Evolutionary conservation across 2,113 vertebrate species (phyloP), one percentile per base, ranked within the genome.

Genomic region (Hystrix brachyura): DNA sequence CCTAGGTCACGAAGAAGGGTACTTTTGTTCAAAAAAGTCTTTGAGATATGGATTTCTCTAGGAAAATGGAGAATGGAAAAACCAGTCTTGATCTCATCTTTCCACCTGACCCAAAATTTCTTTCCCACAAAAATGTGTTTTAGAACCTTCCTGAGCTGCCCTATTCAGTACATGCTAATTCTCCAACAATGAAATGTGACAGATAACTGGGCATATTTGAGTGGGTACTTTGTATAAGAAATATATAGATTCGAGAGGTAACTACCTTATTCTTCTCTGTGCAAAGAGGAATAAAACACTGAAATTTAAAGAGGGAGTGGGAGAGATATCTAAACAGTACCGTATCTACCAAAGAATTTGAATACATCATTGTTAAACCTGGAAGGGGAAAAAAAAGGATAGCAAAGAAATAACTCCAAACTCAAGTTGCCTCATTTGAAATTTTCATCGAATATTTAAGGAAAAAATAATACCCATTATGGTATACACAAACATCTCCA

Each of bases 251-350:
- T 89, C 88, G 69, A 84, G 87, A 89, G 91, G 76, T 62, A 25
- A 59, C 80, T 62, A 81, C 88, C 87, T 71, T 91, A 64, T 43
- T 69, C 83, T 89, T 48, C 57, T 81, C 59, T 91, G 78, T 59
- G 91, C 60, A 53, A 90, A 94, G 60, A 89, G 72, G 80, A 97
- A 96, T 97, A 97, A 97, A 97, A 93, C 76, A 29, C 18, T 69
- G 38, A 38, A 38, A 38, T 93, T 94, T 92, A 53, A n/a, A 15
- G 17, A 10, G 64, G 10, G 27, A 11, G 11, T 0, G 1, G 29
- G 27, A 27, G 64, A 27, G 10, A 29, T 10, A 65, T 25, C 14
- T 27, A 29, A 81, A 67, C 38, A 82, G 51, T 59, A 43, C 43
- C 51, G 29, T 21, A 51, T 72, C 55, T 38, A 72, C 55, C 2